These are phyloP conservation scores for Drosophila melanosoma DNA, from an alignment of 2,888 invertebrate genomes.

Conservation along the genomic window DNA sequence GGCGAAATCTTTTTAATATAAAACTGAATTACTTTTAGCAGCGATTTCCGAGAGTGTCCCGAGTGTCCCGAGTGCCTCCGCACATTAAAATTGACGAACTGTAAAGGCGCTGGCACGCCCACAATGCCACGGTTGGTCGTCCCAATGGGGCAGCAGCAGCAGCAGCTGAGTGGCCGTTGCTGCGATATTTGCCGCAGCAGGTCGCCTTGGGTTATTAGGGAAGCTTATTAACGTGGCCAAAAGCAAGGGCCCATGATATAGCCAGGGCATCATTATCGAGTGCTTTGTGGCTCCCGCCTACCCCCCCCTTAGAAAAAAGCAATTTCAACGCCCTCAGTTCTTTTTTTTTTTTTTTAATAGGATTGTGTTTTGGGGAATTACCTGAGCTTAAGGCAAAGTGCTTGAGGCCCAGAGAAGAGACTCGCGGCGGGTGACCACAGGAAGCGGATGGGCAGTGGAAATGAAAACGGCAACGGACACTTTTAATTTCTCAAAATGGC, in stretches of 20 bases:
- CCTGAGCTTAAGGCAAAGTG: conserved; percentile 46
- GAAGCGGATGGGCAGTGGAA: conserved; percentile 67
- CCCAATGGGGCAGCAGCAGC: conserved; percentile 19
- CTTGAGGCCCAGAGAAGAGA: conserved; percentile 4
- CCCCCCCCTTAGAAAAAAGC: conserved; percentile 54
- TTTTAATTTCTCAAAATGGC: conserved; percentile 81
- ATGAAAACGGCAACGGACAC: conserved; percentile 78
- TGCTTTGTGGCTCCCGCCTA: conserved; percentile 65
- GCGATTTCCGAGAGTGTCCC: conserved; percentile 75
- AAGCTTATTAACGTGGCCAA: conserved; percentile 75
- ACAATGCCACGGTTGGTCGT: conserved; percentile 3
- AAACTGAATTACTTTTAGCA: conserved; percentile 79
- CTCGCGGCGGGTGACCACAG: conserved; percentile 44
- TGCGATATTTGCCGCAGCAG: conserved; percentile 59
- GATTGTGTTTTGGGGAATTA: conserved; percentile 78
- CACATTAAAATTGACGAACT: conserved; percentile 83
- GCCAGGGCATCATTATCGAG: conserved; percentile 73
- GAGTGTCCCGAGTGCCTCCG: conserved; percentile 52
- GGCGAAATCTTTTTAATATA: conserved; percentile 76
- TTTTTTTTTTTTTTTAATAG: conserved; percentile 75
- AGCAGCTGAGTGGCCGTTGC: neutral
- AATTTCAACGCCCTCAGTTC: conserved; percentile 61
- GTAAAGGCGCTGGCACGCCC: conserved; percentile 65
- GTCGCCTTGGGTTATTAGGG: conserved; percentile 76
- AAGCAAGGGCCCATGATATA: conserved; percentile 38